phyloP scores from a whole-genome alignment of 1,140 invertebrate genomes.

The Caenorhabditis inopinata region DNA sequence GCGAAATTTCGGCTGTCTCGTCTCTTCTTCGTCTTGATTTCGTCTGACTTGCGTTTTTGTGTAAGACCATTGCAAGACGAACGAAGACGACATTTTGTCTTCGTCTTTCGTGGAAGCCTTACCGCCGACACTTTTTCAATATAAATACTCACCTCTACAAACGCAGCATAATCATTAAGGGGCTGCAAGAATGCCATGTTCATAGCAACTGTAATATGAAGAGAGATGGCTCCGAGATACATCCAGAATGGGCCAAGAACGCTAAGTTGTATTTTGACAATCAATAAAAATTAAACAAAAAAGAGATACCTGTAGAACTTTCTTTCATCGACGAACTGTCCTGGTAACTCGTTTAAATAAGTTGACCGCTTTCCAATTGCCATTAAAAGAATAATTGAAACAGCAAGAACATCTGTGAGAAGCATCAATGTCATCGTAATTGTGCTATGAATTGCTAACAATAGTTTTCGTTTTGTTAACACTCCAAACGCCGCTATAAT shows the following conservation, averaged over 20 bases:
- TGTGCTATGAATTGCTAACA: background rate
- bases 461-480: background rate
- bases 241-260: slow-evolving; percentile 47
- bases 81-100: too few species aligned
- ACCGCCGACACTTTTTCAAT: too few species aligned
- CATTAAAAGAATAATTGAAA: slow-evolving; percentile 36
- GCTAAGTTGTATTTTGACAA: too few species aligned
- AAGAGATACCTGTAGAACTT: slow-evolving; percentile 36
- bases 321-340: background rate
- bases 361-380: slow-evolving; percentile 25
- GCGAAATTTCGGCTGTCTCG: too few species aligned
- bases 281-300: too few species aligned
- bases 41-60: too few species aligned
- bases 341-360: background rate
- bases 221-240: slow-evolving; percentile 44
- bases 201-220: slow-evolving; percentile 45
- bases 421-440: slow-evolving; percentile 24
- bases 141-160: background rate
- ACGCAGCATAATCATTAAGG: background rate
- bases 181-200: slow-evolving; percentile 42
- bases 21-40: too few species aligned
- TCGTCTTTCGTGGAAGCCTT: too few species aligned
- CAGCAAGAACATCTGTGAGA: slow-evolving; percentile 26
- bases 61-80: too few species aligned
- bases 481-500: background rate